A percentile compares a stretch with the other conserved stretches of the same genome.
These are phyloP conservation scores for Piaya cayana DNA, from an alignment of 2,113 vertebrate genomes.

Conservation along the genomic window DNA sequence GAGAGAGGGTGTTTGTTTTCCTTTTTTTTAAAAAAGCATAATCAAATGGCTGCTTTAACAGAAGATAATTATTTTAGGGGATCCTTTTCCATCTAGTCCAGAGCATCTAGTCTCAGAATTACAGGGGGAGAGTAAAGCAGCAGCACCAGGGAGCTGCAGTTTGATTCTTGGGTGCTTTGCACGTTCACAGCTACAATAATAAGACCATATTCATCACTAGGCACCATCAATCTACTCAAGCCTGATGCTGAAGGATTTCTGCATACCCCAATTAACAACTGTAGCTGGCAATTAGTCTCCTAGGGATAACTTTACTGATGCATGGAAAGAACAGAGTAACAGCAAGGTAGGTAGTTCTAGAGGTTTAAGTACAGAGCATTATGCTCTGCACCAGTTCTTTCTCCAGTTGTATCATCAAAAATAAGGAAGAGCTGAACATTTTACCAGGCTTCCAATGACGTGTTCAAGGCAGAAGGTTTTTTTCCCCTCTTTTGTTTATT, in stretches of 20 bases:
- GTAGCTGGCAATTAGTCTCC: background rate
- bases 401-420: background rate
- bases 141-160: background rate
- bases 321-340: background rate
- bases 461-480: background rate
- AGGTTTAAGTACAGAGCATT: background rate
- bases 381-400: background rate
- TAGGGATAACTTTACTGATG: background rate
- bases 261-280: background rate
- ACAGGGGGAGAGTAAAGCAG: background rate
- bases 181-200: background rate
- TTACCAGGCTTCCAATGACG: background rate
- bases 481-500: background rate
- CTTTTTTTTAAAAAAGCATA: background rate
- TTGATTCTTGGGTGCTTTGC: background rate
- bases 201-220: background rate
- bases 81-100: background rate
- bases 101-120: background rate
- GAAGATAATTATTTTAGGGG: background rate
- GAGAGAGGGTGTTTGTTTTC: too few relatives aligned
- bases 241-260: background rate
- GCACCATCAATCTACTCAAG: background rate
- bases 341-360: background rate
- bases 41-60: background rate
- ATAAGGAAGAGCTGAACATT: background rate